Evolutionary conservation across 2,797 vertebrate genomes (phyloP).

Genomic region (Macrochelys suwanniensis): DNA sequence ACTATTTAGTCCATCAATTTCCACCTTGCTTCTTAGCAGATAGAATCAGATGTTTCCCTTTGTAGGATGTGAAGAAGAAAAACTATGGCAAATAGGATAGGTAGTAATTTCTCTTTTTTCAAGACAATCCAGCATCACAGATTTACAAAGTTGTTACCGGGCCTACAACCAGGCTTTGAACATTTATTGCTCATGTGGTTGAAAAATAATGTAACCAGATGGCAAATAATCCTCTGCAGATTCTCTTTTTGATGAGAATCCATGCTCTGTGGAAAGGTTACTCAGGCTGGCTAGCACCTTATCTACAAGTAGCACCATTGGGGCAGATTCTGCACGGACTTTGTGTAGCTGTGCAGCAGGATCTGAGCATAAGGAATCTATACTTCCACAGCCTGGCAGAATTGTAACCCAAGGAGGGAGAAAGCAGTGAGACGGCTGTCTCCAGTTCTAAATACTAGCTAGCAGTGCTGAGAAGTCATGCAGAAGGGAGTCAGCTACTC

Average conservation of each 20-base stretch:
- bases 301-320: not conserved
- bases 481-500: not conserved
- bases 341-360: not conserved
- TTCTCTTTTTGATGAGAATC: slow-evolving; percentile 44
- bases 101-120: slow-evolving; percentile 45
- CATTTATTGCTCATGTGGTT: slow-evolving; percentile 63
- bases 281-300: not conserved
- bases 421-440: not conserved
- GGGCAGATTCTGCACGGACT: not conserved
- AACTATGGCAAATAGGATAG: slow-evolving; percentile 36
- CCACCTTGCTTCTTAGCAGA: not conserved
- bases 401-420: not conserved
- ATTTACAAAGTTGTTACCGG: slow-evolving; percentile 59
- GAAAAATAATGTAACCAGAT: slow-evolving; percentile 65
- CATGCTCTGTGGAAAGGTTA: not conserved
- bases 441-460: not conserved
- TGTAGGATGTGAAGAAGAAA: slow-evolving; percentile 36
- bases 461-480: not conserved
- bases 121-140: slow-evolving; percentile 37
- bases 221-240: slow-evolving; percentile 50
- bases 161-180: slow-evolving; percentile 68
- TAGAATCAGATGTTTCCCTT: slow-evolving; percentile 28
- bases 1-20: slow-evolving; percentile 56
- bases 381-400: not conserved
- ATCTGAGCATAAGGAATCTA: not conserved